Percentiles rank a stretch among this genome's conserved stretches.
Conservation (phyloP, 2,797 vertebrate species). For the Anolis apletophallus region DNA sequence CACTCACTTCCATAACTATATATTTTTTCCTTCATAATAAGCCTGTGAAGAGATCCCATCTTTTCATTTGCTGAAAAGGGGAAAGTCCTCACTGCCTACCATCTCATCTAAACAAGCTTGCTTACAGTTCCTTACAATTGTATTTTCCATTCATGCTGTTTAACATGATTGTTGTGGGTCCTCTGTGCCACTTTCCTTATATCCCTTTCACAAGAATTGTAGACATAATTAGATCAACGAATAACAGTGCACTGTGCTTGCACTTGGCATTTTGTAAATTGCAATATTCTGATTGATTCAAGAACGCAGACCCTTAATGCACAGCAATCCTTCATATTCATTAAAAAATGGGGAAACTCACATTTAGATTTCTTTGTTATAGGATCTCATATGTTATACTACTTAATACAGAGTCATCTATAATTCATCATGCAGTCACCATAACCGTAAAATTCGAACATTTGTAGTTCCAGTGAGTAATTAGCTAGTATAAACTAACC, state of each 20-base stretch:
- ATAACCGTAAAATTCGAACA: slow-evolving; percentile 52
- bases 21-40: slow-evolving; percentile 32
- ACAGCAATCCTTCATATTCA: slow-evolving; percentile 37
- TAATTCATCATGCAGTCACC: slow-evolving; percentile 55
- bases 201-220: not conserved
- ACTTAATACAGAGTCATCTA: slow-evolving; percentile 36
- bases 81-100: slow-evolving; percentile 18
- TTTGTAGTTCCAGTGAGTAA: slow-evolving; percentile 51
- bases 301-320: slow-evolving; percentile 43
- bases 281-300: slow-evolving; percentile 59
- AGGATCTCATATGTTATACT: slow-evolving; percentile 47
- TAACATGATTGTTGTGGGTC: slow-evolving; percentile 18
- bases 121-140: not conserved
- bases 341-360: slow-evolving; percentile 49
- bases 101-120: not conserved
- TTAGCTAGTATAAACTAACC: slow-evolving; percentile 21
- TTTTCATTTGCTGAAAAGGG: slow-evolving; percentile 12
- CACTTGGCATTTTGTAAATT: slow-evolving; percentile 36
- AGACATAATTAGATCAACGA: slow-evolving; percentile 25
- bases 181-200: slow-evolving; percentile 4
- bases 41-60: slow-evolving; percentile 36
- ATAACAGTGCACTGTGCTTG: slow-evolving; percentile 26
- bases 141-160: slow-evolving; percentile 29
- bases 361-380: slow-evolving; percentile 26
- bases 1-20: slow-evolving; percentile 45